A percentile compares a stretch with the other conserved stretches of the same genome.
phyloP scores from a whole-genome alignment of 1,140 invertebrate species.

The Habropoda laboriosa region DNA sequence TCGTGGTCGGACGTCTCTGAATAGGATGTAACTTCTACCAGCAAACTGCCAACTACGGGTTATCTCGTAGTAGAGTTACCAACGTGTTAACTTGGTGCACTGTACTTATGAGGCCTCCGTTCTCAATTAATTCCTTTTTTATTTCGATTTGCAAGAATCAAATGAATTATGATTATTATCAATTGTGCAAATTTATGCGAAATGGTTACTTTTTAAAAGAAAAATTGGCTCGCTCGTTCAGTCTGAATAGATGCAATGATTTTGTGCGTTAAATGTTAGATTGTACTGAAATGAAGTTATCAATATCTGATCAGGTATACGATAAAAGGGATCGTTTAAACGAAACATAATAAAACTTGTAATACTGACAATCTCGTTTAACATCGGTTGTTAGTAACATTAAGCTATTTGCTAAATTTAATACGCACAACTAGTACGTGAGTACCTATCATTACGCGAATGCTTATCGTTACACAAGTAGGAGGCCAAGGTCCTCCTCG shows the following conservation, averaged over 20 bases:
- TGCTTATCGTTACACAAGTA: conserved; percentile 60
- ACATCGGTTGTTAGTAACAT: too few species aligned
- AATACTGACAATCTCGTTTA: too few species aligned
- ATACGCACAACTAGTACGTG: conserved; percentile 26
- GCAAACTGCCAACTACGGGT: too few species aligned
- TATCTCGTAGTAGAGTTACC: too few species aligned
- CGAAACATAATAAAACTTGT: too few species aligned
- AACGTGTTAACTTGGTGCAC: conserved; percentile 32
- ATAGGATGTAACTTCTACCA: too few species aligned
- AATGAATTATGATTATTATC: neutral
- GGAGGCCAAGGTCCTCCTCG: conserved; percentile 62
- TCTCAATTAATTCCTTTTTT: conserved; percentile 31
- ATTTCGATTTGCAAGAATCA: neutral
- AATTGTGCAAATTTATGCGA: neutral
- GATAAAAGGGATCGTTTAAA: too few species aligned
- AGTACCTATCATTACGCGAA: conserved; percentile 56
- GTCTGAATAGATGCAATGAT: neutral
- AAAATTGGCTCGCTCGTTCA: neutral
- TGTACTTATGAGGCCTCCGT: neutral
- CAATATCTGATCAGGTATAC: too few species aligned
- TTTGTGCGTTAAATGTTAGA: too few species aligned
- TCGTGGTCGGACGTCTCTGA: too few species aligned
- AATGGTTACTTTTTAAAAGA: neutral
- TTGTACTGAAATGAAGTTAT: too few species aligned
- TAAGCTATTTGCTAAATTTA: conserved; percentile 51